These are phyloP conservation scores for Apis cerana DNA, from an alignment of 1,140 invertebrate species.

Conservation along the genomic window DNA sequence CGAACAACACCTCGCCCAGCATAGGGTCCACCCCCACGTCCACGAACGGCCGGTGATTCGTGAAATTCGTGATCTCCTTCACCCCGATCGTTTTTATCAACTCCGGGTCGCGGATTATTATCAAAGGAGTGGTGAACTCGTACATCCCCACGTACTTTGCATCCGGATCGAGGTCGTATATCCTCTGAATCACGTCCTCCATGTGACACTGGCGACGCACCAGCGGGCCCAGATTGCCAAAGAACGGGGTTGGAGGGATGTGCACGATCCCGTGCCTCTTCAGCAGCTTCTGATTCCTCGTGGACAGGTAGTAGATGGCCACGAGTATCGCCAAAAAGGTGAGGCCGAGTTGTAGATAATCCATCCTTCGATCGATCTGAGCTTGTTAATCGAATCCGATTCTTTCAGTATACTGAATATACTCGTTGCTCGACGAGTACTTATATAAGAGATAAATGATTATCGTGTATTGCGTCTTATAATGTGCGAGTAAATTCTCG, in stretches of 20 bases:
- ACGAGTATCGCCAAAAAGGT: background rate
- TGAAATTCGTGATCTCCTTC: conserved; percentile 72
- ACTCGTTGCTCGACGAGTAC: too few species aligned
- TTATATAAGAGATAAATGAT: too few species aligned
- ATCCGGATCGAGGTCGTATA: conserved; percentile 40
- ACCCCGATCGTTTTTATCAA: conserved; percentile 70
- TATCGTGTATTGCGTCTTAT: too few species aligned
- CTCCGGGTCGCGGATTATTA: conserved; percentile 75
- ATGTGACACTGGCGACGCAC: rapidly evolving
- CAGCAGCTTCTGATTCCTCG: background rate
- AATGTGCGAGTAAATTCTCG: too few species aligned
- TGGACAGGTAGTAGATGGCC: conserved; percentile 11
- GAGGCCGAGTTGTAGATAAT: background rate
- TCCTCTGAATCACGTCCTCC: background rate
- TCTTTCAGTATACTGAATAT: too few species aligned
- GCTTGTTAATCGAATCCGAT: too few species aligned
- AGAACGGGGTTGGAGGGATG: conserved; percentile 19
- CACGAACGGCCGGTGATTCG: conserved; percentile 72
- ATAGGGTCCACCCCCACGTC: conserved; percentile 66
- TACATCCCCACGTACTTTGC: conserved; percentile 66
- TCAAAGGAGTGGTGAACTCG: conserved; percentile 62
- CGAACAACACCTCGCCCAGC: conserved; percentile 70
- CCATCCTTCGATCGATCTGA: background rate
- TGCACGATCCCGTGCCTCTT: conserved; percentile 25
- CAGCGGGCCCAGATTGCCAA: conserved; percentile 56